Percentiles rank a stretch among this genome's conserved stretches.
Evolutionary conservation across 2,888 invertebrate genomes (phyloP).

Genomic region (Caradrina kadenii): DNA sequence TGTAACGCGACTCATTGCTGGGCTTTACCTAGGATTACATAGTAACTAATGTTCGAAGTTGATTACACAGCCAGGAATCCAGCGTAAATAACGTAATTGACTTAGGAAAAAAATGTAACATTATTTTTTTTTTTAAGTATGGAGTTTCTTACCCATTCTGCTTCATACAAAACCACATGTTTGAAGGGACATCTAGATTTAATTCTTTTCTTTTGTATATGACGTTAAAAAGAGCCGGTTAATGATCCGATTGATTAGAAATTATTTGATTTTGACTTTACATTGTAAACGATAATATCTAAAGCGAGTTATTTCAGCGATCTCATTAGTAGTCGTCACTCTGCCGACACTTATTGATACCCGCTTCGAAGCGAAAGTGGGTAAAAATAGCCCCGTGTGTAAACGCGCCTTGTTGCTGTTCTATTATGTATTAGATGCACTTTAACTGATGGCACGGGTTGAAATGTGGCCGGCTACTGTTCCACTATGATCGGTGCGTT

Average conservation of each 20-base stretch:
- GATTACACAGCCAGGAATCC: neutral
- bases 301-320: conserved; percentile 16
- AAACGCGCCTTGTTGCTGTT: conserved; percentile 13
- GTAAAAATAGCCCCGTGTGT: conserved; percentile 31
- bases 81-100: neutral
- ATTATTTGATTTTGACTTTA: too few relatives aligned
- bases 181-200: too few relatives aligned
- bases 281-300: neutral
- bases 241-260: too few relatives aligned
- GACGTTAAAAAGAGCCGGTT: too few relatives aligned
- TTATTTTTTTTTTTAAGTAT: too few relatives aligned
- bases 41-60: neutral
- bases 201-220: too few relatives aligned
- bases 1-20: neutral
- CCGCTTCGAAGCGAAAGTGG: conserved; percentile 14
- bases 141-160: too few relatives aligned
- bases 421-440: conserved; percentile 41
- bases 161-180: too few relatives aligned
- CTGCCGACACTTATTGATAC: conserved; percentile 38
- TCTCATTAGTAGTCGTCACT: conserved; percentile 38
- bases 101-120: neutral
- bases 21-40: neutral
- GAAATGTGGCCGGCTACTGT: conserved; percentile 21
- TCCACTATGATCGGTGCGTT: conserved; percentile 10
- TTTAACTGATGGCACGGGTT: conserved; percentile 31